Evolutionary conservation across 1,140 invertebrate species (phyloP).

Genomic region (Macrosteles quadrilineatus): DNA sequence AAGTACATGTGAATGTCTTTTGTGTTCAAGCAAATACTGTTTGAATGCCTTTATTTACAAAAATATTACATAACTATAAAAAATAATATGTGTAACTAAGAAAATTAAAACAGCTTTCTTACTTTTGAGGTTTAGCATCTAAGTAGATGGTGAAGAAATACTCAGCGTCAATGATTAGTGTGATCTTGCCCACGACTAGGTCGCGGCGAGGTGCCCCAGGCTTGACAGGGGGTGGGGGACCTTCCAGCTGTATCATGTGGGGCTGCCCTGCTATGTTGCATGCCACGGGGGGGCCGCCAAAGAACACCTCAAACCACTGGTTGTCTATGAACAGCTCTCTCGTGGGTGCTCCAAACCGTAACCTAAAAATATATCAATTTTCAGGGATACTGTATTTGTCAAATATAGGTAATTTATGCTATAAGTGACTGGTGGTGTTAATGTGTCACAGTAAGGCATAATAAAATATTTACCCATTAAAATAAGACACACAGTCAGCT

Average conservation of each 20-base stretch:
- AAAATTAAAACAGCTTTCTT: no score
- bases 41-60: no score
- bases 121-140: slow-evolving; percentile 81
- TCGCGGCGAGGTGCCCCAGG: slow-evolving; percentile 72
- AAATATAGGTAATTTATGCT: no score
- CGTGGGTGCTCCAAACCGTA: slow-evolving; percentile 89
- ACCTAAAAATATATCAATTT: slow-evolving; percentile 56
- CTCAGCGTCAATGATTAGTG: slow-evolving; percentile 77
- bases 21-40: no score
- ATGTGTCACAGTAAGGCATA: no score
- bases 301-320: slow-evolving; percentile 83
- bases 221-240: slow-evolving; percentile 83
- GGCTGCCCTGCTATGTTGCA: slow-evolving; percentile 80
- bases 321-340: slow-evolving; percentile 89
- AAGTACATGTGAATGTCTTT: no score
- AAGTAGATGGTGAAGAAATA: slow-evolving; percentile 78
- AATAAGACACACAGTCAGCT: no score
- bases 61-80: no score
- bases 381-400: slow-evolving; percentile 43
- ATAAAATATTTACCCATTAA: no score
- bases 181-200: slow-evolving; percentile 79
- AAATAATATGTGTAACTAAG: no score
- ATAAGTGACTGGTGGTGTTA: no score
- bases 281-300: slow-evolving; percentile 83
- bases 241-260: slow-evolving; percentile 76